phyloP scores from a whole-genome alignment of 2,113 vertebrate genomes.

The Camelus bactrianus region DNA sequence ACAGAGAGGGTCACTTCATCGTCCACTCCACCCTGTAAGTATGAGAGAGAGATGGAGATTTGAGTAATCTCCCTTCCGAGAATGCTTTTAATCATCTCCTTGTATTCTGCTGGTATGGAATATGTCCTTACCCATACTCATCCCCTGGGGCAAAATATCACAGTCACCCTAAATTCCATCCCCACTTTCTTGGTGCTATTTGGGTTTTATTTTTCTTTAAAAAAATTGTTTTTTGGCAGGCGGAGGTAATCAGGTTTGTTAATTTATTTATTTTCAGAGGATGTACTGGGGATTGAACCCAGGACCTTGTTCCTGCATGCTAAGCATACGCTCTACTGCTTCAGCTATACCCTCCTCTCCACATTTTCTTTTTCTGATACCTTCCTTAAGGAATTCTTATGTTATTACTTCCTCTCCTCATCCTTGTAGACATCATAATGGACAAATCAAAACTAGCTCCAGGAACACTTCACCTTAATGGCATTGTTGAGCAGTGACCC shows the following conservation, averaged over 20 bases:
- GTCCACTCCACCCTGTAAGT: conserved; percentile 82
- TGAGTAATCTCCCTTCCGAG: neutral
- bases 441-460: neutral
- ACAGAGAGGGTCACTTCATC: conserved; percentile 82
- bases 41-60: neutral
- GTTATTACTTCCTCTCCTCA: neutral
- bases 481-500: conserved; percentile 87
- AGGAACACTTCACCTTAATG: conserved; percentile 83
- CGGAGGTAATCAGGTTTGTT: too few species aligned
- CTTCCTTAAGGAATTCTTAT: neutral
- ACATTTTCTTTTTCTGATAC: neutral
- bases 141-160: neutral
- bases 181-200: neutral
- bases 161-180: neutral
- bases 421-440: neutral
- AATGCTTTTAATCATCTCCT: neutral
- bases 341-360: too few species aligned
- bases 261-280: too few species aligned
- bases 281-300: too few species aligned
- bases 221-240: too few species aligned
- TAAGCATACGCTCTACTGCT: too few species aligned
- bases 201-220: neutral
- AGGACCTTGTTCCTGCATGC: too few species aligned
- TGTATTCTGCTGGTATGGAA: neutral
- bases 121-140: neutral